A percentile compares a stretch with the other conserved stretches of the same genome.
Conservation (phyloP, 1,140 invertebrate species). For the Ceratitis capitata region DNA sequence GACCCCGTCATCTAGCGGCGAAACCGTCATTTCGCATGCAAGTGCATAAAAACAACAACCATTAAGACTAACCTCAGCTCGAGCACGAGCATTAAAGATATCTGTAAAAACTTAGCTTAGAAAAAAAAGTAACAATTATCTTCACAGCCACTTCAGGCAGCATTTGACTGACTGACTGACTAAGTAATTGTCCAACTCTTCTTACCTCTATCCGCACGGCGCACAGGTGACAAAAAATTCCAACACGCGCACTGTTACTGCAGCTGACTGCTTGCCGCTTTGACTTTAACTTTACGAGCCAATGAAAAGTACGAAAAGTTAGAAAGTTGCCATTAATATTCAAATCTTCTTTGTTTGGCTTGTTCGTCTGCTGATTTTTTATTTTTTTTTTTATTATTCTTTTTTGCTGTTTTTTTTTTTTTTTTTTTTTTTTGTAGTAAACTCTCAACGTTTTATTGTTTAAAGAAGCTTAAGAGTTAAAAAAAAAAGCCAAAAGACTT, state of each 20-base stretch:
- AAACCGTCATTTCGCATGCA: neutral
- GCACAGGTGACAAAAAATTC: slow-evolving; percentile 16
- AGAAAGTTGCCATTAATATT: slow-evolving; percentile 36
- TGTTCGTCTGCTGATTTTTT: neutral
- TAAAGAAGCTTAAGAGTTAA: neutral
- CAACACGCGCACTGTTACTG: slow-evolving; percentile 19
- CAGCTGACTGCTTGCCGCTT: too few relatives aligned
- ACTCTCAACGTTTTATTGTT: slow-evolving; percentile 24
- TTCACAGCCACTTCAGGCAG: neutral
- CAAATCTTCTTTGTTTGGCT: slow-evolving; percentile 29
- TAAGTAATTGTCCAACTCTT: neutral
- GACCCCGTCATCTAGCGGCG: neutral
- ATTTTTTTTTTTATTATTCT: too few relatives aligned
- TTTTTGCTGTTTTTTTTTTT: too few relatives aligned
- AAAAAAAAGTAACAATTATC: neutral
- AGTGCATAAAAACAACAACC: neutral
- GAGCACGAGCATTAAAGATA: too few relatives aligned
- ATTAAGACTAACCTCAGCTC: neutral
- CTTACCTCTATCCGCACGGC: neutral
- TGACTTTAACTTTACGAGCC: slow-evolving; percentile 23
- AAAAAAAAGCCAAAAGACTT: neutral
- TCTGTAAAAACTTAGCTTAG: neutral
- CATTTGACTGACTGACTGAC: too few relatives aligned
- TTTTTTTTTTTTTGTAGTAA: neutral
- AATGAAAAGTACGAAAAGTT: slow-evolving; percentile 7